Percentiles rank a stretch among this genome's conserved stretches.
Conservation (phyloP, 2,797 vertebrate genomes). For the Diceros bicornis region DNA sequence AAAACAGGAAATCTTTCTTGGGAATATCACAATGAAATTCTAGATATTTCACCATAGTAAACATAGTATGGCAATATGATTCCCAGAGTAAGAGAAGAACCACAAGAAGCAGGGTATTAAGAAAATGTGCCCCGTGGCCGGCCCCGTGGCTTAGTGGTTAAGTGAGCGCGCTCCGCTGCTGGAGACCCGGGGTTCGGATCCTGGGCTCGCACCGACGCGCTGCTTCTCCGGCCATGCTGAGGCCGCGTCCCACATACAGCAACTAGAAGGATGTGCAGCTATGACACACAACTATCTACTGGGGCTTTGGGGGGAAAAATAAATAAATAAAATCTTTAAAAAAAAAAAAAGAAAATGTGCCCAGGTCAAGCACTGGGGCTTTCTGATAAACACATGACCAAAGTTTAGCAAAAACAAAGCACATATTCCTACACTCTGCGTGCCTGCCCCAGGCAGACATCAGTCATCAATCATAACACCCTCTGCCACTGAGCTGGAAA, state of each 20-base stretch:
- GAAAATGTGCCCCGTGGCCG: not conserved
- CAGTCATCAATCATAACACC: not conserved
- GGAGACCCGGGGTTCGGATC: too few species aligned
- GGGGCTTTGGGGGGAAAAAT: too few species aligned
- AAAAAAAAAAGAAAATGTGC: constrained; percentile 49
- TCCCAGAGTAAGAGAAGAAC: constrained; percentile 58
- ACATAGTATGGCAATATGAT: not conserved
- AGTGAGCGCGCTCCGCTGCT: too few species aligned
- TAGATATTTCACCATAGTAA: constrained; percentile 36
- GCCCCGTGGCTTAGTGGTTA: too few species aligned
- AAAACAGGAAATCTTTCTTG: constrained; percentile 17
- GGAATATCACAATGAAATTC: constrained; percentile 62
- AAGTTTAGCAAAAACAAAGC: constrained; percentile 25
- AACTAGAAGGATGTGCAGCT: too few species aligned
- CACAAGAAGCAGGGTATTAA: not conserved
- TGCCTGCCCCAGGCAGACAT: not conserved
- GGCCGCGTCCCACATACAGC: too few species aligned
- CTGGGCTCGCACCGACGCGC: too few species aligned
- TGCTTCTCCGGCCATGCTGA: too few species aligned
- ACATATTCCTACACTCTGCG: not conserved
- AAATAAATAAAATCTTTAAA: too few species aligned
- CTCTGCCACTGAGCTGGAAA: not conserved
- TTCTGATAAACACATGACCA: constrained; percentile 34
- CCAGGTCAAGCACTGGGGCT: not conserved
- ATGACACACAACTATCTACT: too few species aligned